A percentile compares a stretch with the other conserved stretches of the same genome.
These are phyloP conservation scores for Abrostola triplasia DNA, from an alignment of 2,888 invertebrate species.

Conservation along the genomic window DNA sequence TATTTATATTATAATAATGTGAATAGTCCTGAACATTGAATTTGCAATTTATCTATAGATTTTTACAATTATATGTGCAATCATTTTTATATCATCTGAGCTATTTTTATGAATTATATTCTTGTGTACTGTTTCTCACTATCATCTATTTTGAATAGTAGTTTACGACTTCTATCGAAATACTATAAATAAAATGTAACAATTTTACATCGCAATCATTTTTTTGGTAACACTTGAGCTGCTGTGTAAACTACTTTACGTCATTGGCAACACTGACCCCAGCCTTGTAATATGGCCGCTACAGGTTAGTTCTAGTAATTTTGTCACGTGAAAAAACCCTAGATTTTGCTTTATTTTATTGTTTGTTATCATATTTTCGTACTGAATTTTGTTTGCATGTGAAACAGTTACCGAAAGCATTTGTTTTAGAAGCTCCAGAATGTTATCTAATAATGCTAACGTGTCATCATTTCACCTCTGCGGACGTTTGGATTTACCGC, in stretches of 20 bases:
- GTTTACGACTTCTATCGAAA: no score
- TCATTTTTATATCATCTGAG: no score
- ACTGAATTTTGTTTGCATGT: conserved; percentile 57
- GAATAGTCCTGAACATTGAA: no score
- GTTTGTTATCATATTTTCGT: conserved; percentile 59
- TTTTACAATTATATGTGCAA: no score
- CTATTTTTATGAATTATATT: no score
- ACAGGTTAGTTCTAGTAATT: conserved; percentile 90
- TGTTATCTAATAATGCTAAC: conserved; percentile 85
- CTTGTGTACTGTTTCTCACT: no score
- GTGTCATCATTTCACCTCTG: conserved; percentile 87
- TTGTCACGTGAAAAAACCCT: conserved; percentile 85
- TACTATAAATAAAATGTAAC: no score
- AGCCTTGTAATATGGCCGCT: conserved; percentile 92
- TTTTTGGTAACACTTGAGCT: conserved; percentile 23
- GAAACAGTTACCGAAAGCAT: conserved; percentile 48
- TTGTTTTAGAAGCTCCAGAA: conserved; percentile 54
- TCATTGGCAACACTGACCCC: conserved; percentile 84
- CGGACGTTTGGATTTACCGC: conserved; percentile 88
- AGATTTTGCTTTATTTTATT: conserved; percentile 59
- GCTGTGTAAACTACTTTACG: conserved; percentile 47
- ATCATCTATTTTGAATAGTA: no score
- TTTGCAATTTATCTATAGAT: no score
- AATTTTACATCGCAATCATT: not conserved
- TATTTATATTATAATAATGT: no score